Evolutionary conservation across 2,797 vertebrate genomes (phyloP).

Genomic region (Lutjanus campechanus): DNA sequence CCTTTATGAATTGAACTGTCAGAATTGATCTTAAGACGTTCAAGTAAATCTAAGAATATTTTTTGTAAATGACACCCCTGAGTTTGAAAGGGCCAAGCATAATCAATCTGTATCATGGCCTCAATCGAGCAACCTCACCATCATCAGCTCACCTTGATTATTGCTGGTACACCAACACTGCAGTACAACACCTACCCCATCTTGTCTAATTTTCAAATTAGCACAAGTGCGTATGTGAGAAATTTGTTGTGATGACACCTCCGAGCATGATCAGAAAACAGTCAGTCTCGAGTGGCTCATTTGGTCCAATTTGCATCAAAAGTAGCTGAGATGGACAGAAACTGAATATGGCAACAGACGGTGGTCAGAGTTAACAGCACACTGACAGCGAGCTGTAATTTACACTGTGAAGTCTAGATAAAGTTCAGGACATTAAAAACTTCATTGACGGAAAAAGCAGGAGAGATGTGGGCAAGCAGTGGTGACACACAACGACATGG

Average conservation of each 20-base stretch:
- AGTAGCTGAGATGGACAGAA: conserved; percentile 3
- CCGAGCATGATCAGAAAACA: background rate
- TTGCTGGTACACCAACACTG: background rate
- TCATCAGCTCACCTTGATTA: background rate
- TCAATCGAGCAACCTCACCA: background rate
- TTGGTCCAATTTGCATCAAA: conserved; percentile 56
- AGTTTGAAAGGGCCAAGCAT: background rate
- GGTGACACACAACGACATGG: background rate
- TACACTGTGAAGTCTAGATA: background rate
- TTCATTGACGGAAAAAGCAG: background rate
- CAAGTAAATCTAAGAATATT: no score
- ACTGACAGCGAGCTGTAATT: background rate
- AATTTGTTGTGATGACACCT: conserved; percentile 43
- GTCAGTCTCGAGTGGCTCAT: conserved; percentile 22
- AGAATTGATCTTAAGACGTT: no score
- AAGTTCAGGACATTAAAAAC: background rate
- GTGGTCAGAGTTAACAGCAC: conserved; percentile 4
- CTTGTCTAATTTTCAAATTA: conserved; percentile 6
- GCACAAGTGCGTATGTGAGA: background rate
- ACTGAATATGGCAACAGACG: conserved; percentile 23
- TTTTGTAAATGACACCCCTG: no score
- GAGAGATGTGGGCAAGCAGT: background rate
- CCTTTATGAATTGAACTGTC: no score
- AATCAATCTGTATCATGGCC: background rate
- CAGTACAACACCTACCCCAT: background rate